Evolutionary conservation across 2,797 vertebrate species (phyloP).

Genomic region (Adelosebastes latens): DNA sequence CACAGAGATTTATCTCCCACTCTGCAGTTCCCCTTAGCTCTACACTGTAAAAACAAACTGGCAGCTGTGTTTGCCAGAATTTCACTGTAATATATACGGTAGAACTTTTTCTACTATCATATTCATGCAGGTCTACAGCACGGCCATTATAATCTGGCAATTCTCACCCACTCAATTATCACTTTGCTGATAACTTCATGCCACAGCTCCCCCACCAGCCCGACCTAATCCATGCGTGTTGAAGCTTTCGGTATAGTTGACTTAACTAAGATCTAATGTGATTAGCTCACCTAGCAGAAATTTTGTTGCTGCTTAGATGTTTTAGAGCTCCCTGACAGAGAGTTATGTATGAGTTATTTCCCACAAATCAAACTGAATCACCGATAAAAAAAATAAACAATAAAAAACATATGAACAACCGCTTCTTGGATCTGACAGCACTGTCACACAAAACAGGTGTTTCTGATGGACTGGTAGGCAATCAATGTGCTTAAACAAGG

Average conservation of each 20-base stretch:
- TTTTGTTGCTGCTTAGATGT: not conserved
- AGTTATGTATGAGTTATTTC: not conserved
- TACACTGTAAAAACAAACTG: not conserved
- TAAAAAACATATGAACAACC: not conserved
- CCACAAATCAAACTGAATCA: not conserved
- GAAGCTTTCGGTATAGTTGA: not conserved
- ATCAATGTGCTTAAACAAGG: not conserved
- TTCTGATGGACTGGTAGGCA: not conserved
- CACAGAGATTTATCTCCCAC: not conserved
- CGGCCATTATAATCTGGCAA: not conserved
- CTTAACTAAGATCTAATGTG: not conserved
- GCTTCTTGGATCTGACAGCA: not conserved
- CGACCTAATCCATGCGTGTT: not conserved
- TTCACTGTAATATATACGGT: not conserved
- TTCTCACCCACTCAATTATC: not conserved
- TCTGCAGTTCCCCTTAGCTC: no score
- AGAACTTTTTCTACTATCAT: not conserved
- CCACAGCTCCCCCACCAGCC: not conserved
- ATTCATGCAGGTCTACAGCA: not conserved
- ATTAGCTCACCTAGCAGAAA: not conserved
- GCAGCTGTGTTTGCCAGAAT: not conserved
- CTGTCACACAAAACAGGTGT: not conserved
- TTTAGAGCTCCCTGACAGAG: not conserved
- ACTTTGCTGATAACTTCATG: not conserved
- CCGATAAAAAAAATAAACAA: not conserved